Conservation (phyloP, 2,113 vertebrate species). For the Montifringilla adamsi region DNA sequence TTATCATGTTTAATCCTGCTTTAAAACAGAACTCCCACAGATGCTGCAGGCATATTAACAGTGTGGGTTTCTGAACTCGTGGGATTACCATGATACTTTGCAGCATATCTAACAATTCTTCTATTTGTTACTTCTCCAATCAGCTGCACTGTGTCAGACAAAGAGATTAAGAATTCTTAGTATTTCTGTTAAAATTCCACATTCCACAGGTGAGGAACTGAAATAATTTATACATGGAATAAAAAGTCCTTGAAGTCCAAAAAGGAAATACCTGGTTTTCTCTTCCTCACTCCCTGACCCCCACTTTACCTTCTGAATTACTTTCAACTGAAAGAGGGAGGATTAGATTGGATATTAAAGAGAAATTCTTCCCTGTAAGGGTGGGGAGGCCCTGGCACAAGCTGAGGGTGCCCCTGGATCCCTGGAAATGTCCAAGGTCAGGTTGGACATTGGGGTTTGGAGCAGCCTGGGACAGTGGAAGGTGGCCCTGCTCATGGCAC, state of each 20-base stretch:
- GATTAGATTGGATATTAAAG: no score
- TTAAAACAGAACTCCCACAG: slow-evolving; percentile 23
- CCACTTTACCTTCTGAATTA: not conserved
- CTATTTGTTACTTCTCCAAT: slow-evolving; percentile 30
- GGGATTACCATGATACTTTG: not conserved
- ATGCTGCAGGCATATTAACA: not conserved
- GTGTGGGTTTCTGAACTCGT: slow-evolving; percentile 5
- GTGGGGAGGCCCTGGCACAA: not conserved
- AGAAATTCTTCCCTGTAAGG: not conserved
- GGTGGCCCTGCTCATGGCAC: not conserved
- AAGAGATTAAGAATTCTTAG: not conserved
- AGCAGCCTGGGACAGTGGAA: accelerated
- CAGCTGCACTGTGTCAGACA: not conserved
- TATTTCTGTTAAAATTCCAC: not conserved
- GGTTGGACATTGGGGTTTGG: not conserved
- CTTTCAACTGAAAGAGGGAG: not conserved
- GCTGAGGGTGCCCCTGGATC: not conserved
- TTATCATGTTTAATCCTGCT: slow-evolving; percentile 45
- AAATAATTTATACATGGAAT: not conserved
- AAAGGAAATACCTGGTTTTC: not conserved
- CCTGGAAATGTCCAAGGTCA: not conserved
- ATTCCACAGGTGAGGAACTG: not conserved
- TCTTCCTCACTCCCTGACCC: not conserved
- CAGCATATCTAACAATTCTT: not conserved
- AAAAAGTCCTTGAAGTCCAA: not conserved